Conservation (phyloP, 2,797 vertebrate genomes). For the Centroberyx gerrardi region DNA sequence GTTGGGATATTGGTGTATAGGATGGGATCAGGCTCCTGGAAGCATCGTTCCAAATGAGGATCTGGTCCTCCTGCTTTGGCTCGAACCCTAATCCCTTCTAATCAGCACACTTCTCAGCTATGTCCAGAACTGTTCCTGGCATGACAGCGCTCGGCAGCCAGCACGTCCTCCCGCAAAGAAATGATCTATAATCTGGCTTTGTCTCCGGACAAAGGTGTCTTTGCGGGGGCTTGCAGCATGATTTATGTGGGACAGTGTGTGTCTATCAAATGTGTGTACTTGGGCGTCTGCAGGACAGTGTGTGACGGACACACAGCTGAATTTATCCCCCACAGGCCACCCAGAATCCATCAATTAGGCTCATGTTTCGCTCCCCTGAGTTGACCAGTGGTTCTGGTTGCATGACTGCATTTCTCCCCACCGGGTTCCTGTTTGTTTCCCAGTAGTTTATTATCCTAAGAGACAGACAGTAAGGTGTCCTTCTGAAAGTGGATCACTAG, state of each 20-base stretch:
- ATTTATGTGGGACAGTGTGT: constrained; percentile 50
- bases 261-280: constrained; percentile 47
- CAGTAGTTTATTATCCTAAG: constrained; percentile 40
- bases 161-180: constrained; percentile 44
- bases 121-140: constrained; percentile 56
- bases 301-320: constrained; percentile 62
- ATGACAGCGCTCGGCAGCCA: constrained; percentile 51
- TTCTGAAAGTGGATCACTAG: constrained; percentile 52
- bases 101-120: constrained; percentile 77
- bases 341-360: constrained; percentile 74
- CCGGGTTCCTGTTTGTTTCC: constrained; percentile 49
- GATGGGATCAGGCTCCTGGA: constrained; percentile 43
- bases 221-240: constrained; percentile 54
- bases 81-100: constrained; percentile 77
- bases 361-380: constrained; percentile 68
- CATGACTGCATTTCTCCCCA: constrained; percentile 54
- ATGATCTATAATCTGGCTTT: constrained; percentile 65
- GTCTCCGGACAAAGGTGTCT: constrained; percentile 73
- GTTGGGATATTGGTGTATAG: constrained; percentile 44
- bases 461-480: constrained; percentile 55
- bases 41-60: constrained; percentile 57
- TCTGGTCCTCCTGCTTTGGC: constrained; percentile 60
- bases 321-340: constrained; percentile 58
- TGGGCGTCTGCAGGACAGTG: constrained; percentile 34
- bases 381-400: constrained; percentile 60